phyloP scores from a whole-genome alignment of 2,797 vertebrate genomes.

The Rhincodon typus region DNA sequence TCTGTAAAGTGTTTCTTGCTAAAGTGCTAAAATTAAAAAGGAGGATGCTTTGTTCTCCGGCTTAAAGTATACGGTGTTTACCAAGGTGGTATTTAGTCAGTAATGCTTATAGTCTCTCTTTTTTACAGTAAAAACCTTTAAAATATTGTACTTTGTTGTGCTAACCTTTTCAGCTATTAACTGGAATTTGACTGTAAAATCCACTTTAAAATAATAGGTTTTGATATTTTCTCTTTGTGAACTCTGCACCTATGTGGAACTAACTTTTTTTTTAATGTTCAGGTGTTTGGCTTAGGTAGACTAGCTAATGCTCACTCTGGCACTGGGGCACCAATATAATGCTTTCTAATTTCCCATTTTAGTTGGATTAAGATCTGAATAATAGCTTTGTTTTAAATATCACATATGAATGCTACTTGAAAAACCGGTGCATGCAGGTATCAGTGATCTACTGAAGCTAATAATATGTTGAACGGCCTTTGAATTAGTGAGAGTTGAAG shows the following conservation, averaged over 20 bases:
- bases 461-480: not conserved
- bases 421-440: not conserved
- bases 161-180: no score
- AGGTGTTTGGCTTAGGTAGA: not conserved
- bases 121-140: no score
- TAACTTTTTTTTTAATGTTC: not conserved
- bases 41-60: no score
- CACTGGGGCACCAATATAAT: not conserved
- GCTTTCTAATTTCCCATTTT: not conserved
- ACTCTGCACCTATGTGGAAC: not conserved
- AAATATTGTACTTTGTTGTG: no score
- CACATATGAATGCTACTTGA: not conserved
- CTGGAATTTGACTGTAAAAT: no score
- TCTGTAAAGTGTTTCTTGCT: no score
- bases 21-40: no score
- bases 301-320: not conserved
- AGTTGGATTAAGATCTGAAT: not conserved
- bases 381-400: not conserved
- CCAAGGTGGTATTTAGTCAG: no score
- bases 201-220: no score
- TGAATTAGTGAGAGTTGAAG: not conserved
- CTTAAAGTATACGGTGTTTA: no score
- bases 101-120: no score
- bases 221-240: no score
- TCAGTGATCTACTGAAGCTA: not conserved